These are phyloP conservation scores for Onchidella celtica DNA, from an alignment of 2,888 invertebrate genomes.

Conservation along the genomic window DNA sequence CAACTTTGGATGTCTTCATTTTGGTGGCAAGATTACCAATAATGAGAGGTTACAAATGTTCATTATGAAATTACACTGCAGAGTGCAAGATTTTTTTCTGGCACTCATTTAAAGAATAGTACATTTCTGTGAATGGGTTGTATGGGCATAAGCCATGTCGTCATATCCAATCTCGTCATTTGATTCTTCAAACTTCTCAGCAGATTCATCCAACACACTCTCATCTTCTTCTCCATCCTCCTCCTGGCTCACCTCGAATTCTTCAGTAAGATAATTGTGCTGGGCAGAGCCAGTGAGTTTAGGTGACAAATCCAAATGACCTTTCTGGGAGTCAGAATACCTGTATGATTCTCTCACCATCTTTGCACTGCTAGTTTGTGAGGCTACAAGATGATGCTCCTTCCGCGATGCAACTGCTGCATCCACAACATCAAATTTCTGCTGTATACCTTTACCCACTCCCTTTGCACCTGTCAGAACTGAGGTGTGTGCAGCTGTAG, in stretches of 20 bases:
- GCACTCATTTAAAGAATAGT: not conserved
- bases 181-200: not conserved
- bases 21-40: no score
- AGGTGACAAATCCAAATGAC: not conserved
- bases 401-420: not conserved
- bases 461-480: not conserved
- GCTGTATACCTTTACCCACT: not conserved
- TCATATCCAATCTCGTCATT: not conserved
- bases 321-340: not conserved
- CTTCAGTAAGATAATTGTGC: not conserved
- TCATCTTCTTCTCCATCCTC: not conserved
- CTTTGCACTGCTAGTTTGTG: not conserved
- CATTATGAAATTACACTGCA: no score
- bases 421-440: not conserved
- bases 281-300: not conserved
- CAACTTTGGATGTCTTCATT: no score
- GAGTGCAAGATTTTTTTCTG: not conserved
- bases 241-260: not conserved
- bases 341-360: not conserved
- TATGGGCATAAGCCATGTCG: not conserved
- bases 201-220: not conserved
- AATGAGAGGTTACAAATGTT: no score
- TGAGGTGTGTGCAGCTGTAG: not conserved
- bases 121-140: constrained; percentile 5
- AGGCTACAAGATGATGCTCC: not conserved